Evolutionary conservation across 2,797 vertebrate species (phyloP), one percentile per base, ranked within the genome.

Genomic region (Gadopsis bispinosus): DNA sequence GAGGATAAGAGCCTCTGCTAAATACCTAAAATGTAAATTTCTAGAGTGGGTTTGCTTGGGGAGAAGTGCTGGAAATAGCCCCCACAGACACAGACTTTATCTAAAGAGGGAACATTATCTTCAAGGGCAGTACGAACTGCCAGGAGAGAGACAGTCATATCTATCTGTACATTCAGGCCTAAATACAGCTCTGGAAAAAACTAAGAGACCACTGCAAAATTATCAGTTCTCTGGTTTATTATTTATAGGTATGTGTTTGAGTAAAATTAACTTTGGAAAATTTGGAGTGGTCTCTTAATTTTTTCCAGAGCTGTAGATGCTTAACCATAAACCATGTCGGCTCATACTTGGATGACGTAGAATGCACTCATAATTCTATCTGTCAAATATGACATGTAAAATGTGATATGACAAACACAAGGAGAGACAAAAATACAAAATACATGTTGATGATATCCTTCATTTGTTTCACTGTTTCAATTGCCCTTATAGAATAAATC

Each of bases 1-100:
- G 13, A 80, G 59, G 62, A 88, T 79, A 83, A 78, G 43, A 54
- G 43, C 16, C 19, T 55, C 56, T 41, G 72, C 12, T 82, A 78
- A 77, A 72, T 79, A 59, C 67, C 39, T 79, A 58, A 73, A 83
- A 77, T 81, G 59, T 56, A 70, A 67, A 82, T 82, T 68, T 69
- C 5, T 16, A 33, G 53, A 73, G 19, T 69, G 68, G 35, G 39
- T 62, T 71, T 75, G 50, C 76, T 67, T 20, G 14, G 53, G 77
- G 67, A 81, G 70, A 74, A 58, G 39, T 77, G 62, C 43, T 68
- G 16, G 31, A 62, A 81, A 78, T 55, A 68, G 37, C 54, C 70
- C 20, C 64, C 13, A 62, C 17, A 69, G 79, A 75, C 45, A 54
- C 33, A 58, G 54, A 8, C 41, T 69, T 61, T 70, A 82, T 74